Evolutionary conservation across 2,888 invertebrate species (phyloP).

Genomic region (Lordiphosa andalusiaca): DNA sequence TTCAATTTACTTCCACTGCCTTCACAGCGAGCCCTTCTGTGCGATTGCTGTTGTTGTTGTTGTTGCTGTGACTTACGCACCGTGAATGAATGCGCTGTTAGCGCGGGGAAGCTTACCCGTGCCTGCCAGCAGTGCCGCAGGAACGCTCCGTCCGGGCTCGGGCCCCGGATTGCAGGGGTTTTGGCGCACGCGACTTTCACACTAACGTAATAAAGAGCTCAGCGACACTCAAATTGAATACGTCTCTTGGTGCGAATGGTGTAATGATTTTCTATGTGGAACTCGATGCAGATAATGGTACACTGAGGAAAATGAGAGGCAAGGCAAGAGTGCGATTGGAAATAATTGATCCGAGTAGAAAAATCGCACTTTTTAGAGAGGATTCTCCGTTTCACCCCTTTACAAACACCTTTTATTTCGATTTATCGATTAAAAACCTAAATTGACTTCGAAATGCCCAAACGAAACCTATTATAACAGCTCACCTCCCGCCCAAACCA

Average conservation of each 20-base stretch:
- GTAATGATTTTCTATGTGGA: conserved; percentile 77
- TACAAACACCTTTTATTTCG: too few relatives aligned
- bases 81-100: conserved; percentile 69
- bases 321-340: too few relatives aligned
- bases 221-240: conserved; percentile 78
- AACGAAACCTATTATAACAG: too few relatives aligned
- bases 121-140: neutral
- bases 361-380: too few relatives aligned
- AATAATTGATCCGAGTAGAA: too few relatives aligned
- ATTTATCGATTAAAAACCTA: too few relatives aligned
- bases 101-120: conserved; percentile 23
- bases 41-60: conserved; percentile 35
- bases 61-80: conserved; percentile 71
- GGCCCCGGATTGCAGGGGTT: conserved; percentile 37
- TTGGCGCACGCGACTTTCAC: conserved; percentile 77
- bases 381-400: too few relatives aligned
- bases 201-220: conserved; percentile 80
- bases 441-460: too few relatives aligned
- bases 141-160: conserved; percentile 16
- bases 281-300: conserved; percentile 74
- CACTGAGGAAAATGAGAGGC: conserved; percentile 3
- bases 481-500: too few relatives aligned
- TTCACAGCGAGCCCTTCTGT: conserved; percentile 42
- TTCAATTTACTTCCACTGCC: conserved; percentile 70
- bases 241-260: conserved; percentile 77